Evolutionary conservation across 1,140 invertebrate species (phyloP).

Genomic region (Geopemphigus sp.): DNA sequence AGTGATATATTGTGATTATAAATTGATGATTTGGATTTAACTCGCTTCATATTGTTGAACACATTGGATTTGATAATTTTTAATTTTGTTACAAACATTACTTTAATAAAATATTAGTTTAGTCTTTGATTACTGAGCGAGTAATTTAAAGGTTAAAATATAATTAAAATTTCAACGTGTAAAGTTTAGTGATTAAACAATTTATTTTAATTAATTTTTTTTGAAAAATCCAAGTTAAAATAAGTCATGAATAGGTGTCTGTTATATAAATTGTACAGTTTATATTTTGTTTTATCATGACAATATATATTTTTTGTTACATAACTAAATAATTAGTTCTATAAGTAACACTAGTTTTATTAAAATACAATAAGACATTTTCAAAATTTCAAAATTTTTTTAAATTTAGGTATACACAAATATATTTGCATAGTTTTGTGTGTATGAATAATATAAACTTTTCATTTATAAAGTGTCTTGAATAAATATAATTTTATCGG

Average conservation of each 20-base stretch:
- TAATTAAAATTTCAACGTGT: neutral
- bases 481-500: neutral
- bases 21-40: conserved; percentile 23
- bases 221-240: conserved; percentile 16
- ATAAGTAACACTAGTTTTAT: conserved; percentile 26
- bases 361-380: conserved; percentile 32
- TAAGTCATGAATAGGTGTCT: conserved; percentile 35
- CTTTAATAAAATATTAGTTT: conserved; percentile 29
- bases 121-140: neutral
- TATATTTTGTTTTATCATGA: conserved; percentile 47
- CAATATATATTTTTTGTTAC: conserved; percentile 43
- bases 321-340: conserved; percentile 35
- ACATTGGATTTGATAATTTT: conserved; percentile 38
- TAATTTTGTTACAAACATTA: conserved; percentile 46
- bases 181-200: conserved; percentile 18
- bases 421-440: conserved; percentile 1
- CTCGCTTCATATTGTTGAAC: conserved; percentile 33
- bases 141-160: conserved; percentile 17
- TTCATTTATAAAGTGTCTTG: neutral
- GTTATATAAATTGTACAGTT: conserved; percentile 45
- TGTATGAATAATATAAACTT: neutral
- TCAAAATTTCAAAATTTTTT: neutral
- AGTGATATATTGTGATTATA: conserved; percentile 48
- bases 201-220: neutral
- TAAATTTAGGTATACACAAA: neutral